These are phyloP conservation scores for Heliothis virescens DNA, from an alignment of 1,140 invertebrate species.

Conservation along the genomic window DNA sequence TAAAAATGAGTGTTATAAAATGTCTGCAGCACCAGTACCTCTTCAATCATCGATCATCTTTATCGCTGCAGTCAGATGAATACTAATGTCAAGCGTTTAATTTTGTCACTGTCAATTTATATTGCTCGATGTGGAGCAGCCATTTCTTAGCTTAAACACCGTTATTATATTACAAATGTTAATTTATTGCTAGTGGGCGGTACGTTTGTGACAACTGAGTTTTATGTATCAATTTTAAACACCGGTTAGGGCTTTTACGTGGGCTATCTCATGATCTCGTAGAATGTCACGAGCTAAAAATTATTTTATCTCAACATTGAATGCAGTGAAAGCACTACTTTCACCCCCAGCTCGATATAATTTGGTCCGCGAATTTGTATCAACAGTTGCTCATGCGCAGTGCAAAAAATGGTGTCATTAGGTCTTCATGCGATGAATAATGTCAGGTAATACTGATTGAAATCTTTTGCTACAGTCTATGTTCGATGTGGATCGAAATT, in stretches of 20 bases:
- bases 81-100: slow-evolving; percentile 37
- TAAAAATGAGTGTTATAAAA: not conserved
- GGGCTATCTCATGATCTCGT: slow-evolving; percentile 13
- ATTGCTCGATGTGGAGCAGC: slow-evolving; percentile 16
- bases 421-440: slow-evolving; percentile 69
- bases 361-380: slow-evolving; percentile 72
- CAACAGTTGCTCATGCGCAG: slow-evolving; percentile 64
- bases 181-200: slow-evolving; percentile 35
- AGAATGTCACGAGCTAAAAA: slow-evolving; percentile 50
- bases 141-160: slow-evolving; percentile 19
- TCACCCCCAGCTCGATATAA: slow-evolving; percentile 60
- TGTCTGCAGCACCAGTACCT: not conserved
- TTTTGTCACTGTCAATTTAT: slow-evolving; percentile 42
- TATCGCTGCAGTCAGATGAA: slow-evolving; percentile 23
- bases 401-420: slow-evolving; percentile 76
- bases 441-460: slow-evolving; percentile 53
- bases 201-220: slow-evolving; percentile 14
- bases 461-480: slow-evolving; percentile 49
- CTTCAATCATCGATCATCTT: slow-evolving; percentile 14
- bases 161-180: slow-evolving; percentile 38
- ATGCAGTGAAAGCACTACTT: slow-evolving; percentile 66
- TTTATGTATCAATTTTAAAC: slow-evolving; percentile 30
- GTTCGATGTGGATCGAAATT: slow-evolving; percentile 31
- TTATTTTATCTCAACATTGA: slow-evolving; percentile 51
- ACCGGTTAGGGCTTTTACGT: slow-evolving; percentile 26